Conservation (phyloP, 2,888 invertebrate species). For the Metacarcinus magister region DNA sequence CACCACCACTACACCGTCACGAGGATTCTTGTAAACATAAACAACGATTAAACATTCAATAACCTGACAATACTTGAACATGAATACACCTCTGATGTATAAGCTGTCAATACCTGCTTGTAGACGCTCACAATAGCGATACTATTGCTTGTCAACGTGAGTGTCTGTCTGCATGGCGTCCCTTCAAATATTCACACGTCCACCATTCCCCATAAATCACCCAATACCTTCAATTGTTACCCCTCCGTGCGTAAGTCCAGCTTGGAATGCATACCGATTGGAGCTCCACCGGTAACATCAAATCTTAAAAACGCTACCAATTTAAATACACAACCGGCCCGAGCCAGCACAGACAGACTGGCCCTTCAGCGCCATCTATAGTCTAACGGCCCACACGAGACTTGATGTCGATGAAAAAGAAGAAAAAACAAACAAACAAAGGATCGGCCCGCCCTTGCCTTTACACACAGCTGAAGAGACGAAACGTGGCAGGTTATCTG, state of each 20-base stretch:
- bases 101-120: too few species aligned
- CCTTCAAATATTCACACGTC: too few species aligned
- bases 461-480: background rate
- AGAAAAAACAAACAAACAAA: too few species aligned
- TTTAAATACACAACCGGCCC: background rate
- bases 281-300: background rate
- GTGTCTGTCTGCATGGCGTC: too few species aligned
- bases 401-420: too few species aligned
- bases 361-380: background rate
- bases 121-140: too few species aligned
- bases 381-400: background rate
- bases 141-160: too few species aligned
- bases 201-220: too few species aligned
- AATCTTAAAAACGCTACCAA: background rate
- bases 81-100: background rate
- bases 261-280: too few species aligned
- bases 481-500: background rate
- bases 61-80: background rate
- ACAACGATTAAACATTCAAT: background rate
- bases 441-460: too few species aligned
- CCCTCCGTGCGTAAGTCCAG: too few species aligned
- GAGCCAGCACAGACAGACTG: background rate
- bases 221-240: too few species aligned
- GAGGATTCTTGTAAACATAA: background rate
- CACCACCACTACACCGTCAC: background rate